These are phyloP conservation scores for Caenorhabditis japonica DNA, from an alignment of 2,888 invertebrate species.

Conservation along the genomic window DNA sequence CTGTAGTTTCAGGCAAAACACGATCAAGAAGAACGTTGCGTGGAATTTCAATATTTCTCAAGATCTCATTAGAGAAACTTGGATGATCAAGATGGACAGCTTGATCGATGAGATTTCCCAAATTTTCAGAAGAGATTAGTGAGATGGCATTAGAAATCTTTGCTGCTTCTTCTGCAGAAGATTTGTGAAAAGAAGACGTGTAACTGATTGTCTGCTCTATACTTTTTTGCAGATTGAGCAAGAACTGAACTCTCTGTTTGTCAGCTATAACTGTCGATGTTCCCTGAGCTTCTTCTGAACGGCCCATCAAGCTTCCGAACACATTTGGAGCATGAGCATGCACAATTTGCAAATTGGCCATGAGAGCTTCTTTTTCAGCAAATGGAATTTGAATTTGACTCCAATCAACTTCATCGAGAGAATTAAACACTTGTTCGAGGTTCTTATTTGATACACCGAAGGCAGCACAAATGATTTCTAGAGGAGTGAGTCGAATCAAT, in stretches of 20 bases:
- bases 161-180: not conserved
- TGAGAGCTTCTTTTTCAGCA: not conserved
- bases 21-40: slow-evolving; percentile 7
- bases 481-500: slow-evolving; percentile 21
- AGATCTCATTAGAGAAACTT: slow-evolving; percentile 13
- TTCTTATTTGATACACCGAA: slow-evolving; percentile 25
- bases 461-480: slow-evolving; percentile 29
- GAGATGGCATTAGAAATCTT: slow-evolving; percentile 22
- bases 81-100: slow-evolving; percentile 25
- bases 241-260: slow-evolving; percentile 4
- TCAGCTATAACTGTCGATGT: not conserved
- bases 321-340: slow-evolving; percentile 26
- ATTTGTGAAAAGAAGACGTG: not conserved
- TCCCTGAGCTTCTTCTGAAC: slow-evolving; percentile 19
- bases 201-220: slow-evolving; percentile 3
- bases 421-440: slow-evolving; percentile 17
- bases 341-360: slow-evolving; percentile 17
- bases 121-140: slow-evolving; percentile 27
- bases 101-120: slow-evolving; percentile 24
- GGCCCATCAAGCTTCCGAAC: slow-evolving; percentile 19
- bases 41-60: slow-evolving; percentile 20
- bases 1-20: slow-evolving; percentile 26
- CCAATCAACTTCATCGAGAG: slow-evolving; percentile 24
- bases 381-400: slow-evolving; percentile 19
- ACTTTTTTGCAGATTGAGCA: slow-evolving; percentile 24